These are phyloP conservation scores for Argyra leucocephala DNA, from an alignment of 2,888 invertebrate genomes.

Conservation along the genomic window DNA sequence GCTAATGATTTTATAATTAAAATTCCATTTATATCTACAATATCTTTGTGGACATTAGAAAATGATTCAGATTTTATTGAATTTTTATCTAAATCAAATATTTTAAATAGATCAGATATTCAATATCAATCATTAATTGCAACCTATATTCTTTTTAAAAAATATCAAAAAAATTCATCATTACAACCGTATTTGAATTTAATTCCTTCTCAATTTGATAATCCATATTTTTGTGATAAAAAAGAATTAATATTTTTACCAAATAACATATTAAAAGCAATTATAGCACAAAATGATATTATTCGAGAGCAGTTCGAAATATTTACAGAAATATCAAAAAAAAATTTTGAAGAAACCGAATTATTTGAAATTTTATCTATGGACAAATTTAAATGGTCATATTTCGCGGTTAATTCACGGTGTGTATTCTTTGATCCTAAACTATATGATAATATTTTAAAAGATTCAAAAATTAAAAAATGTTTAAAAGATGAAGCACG, in stretches of 20 bases:
- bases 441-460: constrained; percentile 40
- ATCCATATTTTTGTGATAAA: constrained; percentile 57
- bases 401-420: constrained; percentile 76
- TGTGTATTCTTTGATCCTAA: constrained; percentile 63
- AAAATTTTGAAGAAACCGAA: not conserved
- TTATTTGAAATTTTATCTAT: constrained; percentile 34
- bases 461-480: constrained; percentile 27
- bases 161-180: constrained; percentile 48
- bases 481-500: constrained; percentile 51
- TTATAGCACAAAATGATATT: constrained; percentile 47
- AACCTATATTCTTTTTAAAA: constrained; percentile 62
- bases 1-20: constrained; percentile 51
- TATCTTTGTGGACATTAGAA: constrained; percentile 51
- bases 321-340: constrained; percentile 24
- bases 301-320: constrained; percentile 36
- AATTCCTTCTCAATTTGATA: constrained; percentile 56
- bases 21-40: constrained; percentile 51
- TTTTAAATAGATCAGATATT: constrained; percentile 36
- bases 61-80: constrained; percentile 48
- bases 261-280: constrained; percentile 47
- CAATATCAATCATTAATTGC: constrained; percentile 64
- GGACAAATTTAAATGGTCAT: constrained; percentile 63
- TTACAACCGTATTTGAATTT: constrained; percentile 60
- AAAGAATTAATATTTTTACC: constrained; percentile 51
- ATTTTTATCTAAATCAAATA: constrained; percentile 36